Evolutionary conservation across 1,140 invertebrate species (phyloP).

Genomic region (Nylanderia fulva): DNA sequence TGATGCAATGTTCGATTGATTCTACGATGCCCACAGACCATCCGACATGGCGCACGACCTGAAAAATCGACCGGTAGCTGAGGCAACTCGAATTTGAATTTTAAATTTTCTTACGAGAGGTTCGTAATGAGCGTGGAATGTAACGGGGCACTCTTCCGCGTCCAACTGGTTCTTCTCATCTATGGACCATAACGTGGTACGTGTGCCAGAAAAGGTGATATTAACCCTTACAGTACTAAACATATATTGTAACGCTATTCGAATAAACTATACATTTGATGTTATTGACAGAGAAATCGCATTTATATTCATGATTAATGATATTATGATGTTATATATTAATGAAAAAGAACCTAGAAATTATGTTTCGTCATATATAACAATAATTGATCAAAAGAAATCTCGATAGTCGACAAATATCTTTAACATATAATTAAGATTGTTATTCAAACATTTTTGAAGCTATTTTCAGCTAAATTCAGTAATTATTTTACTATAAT

Average conservation of each 20-base stretch:
- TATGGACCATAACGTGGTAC: constrained; percentile 66
- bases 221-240: constrained; percentile 54
- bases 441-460: background rate
- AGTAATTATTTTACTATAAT: constrained; percentile 5
- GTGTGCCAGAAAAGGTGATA: constrained; percentile 69
- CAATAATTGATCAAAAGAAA: background rate
- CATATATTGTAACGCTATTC: background rate
- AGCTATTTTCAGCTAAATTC: background rate
- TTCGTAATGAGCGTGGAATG: constrained; percentile 79
- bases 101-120: constrained; percentile 77
- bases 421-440: background rate
- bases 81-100: constrained; percentile 77
- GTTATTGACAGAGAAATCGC: background rate
- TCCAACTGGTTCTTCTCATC: constrained; percentile 55
- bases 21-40: constrained; percentile 19
- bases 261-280: constrained; percentile 1
- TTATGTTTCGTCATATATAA: background rate
- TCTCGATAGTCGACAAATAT: background rate
- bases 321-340: background rate
- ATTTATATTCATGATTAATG: background rate
- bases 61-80: constrained; percentile 69
- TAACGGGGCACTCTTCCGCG: constrained; percentile 76
- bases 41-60: constrained; percentile 52
- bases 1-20: constrained; percentile 1
- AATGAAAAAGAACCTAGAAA: too few relatives aligned